These are phyloP conservation scores for Nomada fucata DNA, from an alignment of 2,888 invertebrate species.

Conservation along the genomic window DNA sequence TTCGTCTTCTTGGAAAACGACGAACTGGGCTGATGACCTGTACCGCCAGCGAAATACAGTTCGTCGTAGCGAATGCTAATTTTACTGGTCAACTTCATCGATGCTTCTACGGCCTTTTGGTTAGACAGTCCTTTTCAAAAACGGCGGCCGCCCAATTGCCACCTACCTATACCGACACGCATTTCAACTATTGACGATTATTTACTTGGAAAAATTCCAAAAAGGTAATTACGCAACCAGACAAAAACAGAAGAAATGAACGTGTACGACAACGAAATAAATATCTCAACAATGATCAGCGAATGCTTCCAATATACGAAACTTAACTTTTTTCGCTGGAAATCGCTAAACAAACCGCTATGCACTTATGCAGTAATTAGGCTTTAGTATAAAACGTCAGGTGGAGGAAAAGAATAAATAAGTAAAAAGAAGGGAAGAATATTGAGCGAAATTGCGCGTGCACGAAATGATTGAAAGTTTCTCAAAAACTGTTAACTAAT, in stretches of 20 bases:
- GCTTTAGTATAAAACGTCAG: no score
- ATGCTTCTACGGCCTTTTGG: constrained; percentile 37
- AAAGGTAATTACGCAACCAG: not conserved
- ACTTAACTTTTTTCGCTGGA: no score
- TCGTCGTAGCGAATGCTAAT: constrained; percentile 61
- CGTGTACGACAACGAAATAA: no score
- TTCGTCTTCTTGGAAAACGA: constrained; percentile 60
- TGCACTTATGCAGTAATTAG: no score
- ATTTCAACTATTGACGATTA: not conserved
- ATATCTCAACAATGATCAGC: no score
- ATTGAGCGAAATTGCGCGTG: not conserved
- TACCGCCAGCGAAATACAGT: constrained; percentile 54
- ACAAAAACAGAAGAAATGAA: no score
- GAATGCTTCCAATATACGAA: no score
- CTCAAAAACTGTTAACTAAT: not conserved
- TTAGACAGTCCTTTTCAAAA: constrained; percentile 24
- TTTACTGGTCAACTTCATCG: constrained; percentile 63
- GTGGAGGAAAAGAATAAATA: not conserved
- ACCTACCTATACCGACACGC: no score
- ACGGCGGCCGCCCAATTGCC: not conserved
- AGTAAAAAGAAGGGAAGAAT: not conserved
- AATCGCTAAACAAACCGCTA: no score
- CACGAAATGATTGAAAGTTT: not conserved
- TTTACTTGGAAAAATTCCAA: not conserved
- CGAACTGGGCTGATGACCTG: constrained; percentile 60